Base-by-base conservation (phyloP, 2,888 invertebrate genomes). In the Acronicta leporina region DNA sequence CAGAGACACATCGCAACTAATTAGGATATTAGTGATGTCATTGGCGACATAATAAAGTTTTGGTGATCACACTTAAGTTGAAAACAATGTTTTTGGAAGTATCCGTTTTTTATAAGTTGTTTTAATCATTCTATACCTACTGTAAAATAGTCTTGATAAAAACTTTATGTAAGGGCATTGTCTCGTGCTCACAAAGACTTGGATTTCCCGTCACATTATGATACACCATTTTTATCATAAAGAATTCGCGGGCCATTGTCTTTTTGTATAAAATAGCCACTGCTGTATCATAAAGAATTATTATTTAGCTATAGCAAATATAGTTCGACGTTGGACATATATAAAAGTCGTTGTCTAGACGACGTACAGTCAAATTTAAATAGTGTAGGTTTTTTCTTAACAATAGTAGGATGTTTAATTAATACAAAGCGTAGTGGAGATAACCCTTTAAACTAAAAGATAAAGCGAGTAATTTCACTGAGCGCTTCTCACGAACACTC, bases 371-470 rank as follows among this genome's bases (percentile, higher is more conserved):
- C 53, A 50, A 65, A 59, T 61, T 44, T 41, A 43, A 43, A 47
- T 47, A 61, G 47, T 53, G 49, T 62, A 60, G 48, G 57, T 68
- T 75, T 69, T n/a, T 73, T 68, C 44, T 43, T 53, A 46, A 52
- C 51, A 70, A 56, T 64, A 65, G 43, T 62, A 51, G 51, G 38
- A 70, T 58, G 63, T 73, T 59, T 70, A 73, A 73, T 68, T 76
- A 74, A 74, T 65, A 66, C 72, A 56, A 67, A 61, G 58, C 54
- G 47, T 56, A 73, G 59, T 30, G 52, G 10, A 73, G 81, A 82
- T 82, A 80, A 81, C 82, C 83, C 83, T 75, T 77, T 77, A 72
- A 68, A 73, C 68, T 72, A 42, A 14, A 30, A 75, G 77, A 83
- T 82, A 80, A 76, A 66, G 62, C 56, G 61, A 51, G 58, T 65